Evolutionary conservation across 2,113 vertebrate genomes (phyloP).

Genomic region (Dissostichus mawsoni): DNA sequence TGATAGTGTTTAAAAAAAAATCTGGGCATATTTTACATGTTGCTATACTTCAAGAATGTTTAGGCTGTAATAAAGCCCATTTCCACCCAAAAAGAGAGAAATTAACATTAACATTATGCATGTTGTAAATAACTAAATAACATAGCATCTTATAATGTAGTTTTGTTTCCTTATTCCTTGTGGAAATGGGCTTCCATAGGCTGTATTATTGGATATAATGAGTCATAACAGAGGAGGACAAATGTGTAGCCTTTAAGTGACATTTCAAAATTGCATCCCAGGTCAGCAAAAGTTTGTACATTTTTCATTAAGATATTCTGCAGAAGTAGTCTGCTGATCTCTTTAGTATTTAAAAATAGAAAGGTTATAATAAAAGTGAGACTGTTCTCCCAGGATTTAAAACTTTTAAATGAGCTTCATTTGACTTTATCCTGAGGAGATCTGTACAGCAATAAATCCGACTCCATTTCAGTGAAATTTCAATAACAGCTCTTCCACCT

Average conservation of each 20-base stretch:
- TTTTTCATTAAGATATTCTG: background rate
- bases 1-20: too few relatives aligned
- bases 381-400: background rate
- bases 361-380: background rate
- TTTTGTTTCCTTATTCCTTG: too few relatives aligned
- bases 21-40: too few relatives aligned
- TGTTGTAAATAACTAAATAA: too few relatives aligned
- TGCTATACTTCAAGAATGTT: too few relatives aligned
- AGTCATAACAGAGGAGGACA: background rate
- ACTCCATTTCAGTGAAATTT: conserved; percentile 1
- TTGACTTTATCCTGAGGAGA: conserved; percentile 10
- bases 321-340: background rate
- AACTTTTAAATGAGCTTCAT: conserved; percentile 29
- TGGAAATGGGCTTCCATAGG: background rate
- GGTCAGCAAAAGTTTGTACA: background rate
- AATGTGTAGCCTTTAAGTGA: background rate
- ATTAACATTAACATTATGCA: background rate
- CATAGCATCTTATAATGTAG: too few relatives aligned
- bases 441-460: background rate
- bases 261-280: background rate
- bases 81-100: background rate
- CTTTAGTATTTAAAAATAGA: background rate
- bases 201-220: too few relatives aligned
- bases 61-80: background rate
- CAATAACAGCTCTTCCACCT: background rate